Evolutionary conservation across 2,888 invertebrate genomes (phyloP).

Genomic region (Spatulosminthurus flaviceps): DNA sequence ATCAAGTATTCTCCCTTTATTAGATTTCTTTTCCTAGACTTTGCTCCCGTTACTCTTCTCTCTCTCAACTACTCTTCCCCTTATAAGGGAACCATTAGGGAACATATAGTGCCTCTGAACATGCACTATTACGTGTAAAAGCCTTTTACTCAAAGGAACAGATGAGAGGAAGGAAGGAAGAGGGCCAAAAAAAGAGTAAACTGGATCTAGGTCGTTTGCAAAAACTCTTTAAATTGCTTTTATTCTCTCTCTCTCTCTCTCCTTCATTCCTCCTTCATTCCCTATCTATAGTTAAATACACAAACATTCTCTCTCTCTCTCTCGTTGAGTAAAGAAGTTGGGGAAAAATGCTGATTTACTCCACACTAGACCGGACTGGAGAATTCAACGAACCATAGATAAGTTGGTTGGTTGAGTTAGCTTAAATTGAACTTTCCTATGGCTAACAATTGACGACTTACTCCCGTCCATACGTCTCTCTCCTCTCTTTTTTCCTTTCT

Average conservation of each 20-base stretch:
- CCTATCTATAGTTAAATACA: background rate
- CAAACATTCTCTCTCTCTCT: background rate
- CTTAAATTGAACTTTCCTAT: slow-evolving; percentile 19
- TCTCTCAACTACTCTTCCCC: background rate
- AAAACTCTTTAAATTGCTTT: slow-evolving; percentile 12
- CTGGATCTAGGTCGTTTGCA: slow-evolving; percentile 12
- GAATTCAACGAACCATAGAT: slow-evolving; percentile 42
- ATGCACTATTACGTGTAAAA: no score
- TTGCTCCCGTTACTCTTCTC: background rate
- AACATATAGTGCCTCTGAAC: background rate
- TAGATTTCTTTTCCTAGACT: background rate
- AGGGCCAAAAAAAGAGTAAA: slow-evolving; percentile 13
- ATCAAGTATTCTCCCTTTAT: background rate
- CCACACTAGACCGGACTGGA: slow-evolving; percentile 1
- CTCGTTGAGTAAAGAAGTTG: background rate
- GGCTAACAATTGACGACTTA: slow-evolving; percentile 10
- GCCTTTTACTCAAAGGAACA: no score
- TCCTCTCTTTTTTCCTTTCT: no score
- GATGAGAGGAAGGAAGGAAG: background rate
- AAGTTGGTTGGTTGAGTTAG: slow-evolving; percentile 40
- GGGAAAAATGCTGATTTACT: slow-evolving; percentile 35
- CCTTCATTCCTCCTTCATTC: no score
- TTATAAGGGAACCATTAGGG: background rate
- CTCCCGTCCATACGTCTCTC: no score
- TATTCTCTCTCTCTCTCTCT: background rate